These are phyloP conservation scores for Archegozetes longisetosus DNA, from an alignment of 1,140 invertebrate genomes.

Conservation along the genomic window DNA sequence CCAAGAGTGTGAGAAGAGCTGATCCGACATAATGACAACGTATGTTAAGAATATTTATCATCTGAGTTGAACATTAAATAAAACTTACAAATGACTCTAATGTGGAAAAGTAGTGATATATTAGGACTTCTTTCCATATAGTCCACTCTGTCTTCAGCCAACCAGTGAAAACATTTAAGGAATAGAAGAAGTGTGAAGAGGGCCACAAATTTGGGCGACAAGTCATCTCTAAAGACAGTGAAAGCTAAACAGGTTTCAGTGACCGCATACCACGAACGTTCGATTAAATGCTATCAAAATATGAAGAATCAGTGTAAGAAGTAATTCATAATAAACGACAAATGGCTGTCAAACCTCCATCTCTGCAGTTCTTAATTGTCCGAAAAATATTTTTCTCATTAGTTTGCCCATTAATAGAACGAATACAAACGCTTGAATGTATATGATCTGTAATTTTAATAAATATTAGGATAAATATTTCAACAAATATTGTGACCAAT, in stretches of 20 bases:
- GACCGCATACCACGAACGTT: constrained; percentile 96
- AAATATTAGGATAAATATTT: background rate
- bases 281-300: constrained; percentile 76
- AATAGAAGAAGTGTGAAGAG: constrained; percentile 92
- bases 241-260: constrained; percentile 98
- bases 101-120: constrained; percentile 86
- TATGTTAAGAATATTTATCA: constrained; percentile 1
- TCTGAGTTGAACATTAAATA: background rate
- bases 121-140: constrained; percentile 98
- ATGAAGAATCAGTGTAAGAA: constrained; percentile 3
- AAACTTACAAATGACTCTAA: constrained; percentile 62
- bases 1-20: constrained; percentile 55
- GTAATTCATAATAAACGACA: constrained; percentile 8
- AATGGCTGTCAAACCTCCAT: constrained; percentile 56
- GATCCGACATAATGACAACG: constrained; percentile 28
- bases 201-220: constrained; percentile 95
- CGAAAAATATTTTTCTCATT: constrained; percentile 91
- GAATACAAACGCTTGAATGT: constrained; percentile 90
- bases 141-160: constrained; percentile 95
- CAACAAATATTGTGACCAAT: constrained; percentile 4
- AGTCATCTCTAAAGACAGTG: constrained; percentile 97
- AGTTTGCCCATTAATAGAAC: constrained; percentile 88
- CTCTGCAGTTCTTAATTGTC: constrained; percentile 86
- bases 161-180: constrained; percentile 98
- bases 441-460: constrained; percentile 46